These are phyloP conservation scores for Oncorhynchus clarkii DNA, from an alignment of 2,113 vertebrate genomes.

Conservation along the genomic window DNA sequence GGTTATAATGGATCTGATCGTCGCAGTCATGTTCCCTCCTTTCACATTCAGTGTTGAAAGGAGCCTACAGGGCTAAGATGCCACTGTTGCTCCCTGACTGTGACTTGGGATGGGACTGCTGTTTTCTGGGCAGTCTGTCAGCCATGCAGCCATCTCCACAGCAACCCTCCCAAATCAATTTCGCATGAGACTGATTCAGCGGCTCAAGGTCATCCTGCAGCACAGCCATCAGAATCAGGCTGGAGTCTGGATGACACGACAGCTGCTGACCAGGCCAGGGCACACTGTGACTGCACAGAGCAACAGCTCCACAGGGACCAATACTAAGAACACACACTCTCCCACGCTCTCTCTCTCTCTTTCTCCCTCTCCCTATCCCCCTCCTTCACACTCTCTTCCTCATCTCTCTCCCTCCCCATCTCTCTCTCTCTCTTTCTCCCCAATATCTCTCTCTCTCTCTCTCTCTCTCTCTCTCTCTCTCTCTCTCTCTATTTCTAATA, in stretches of 20 bases:
- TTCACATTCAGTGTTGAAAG: too few species aligned
- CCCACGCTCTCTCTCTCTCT: not conserved
- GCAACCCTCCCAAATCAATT: conserved; percentile 26
- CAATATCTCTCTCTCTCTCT: too few species aligned
- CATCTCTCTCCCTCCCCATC: not conserved
- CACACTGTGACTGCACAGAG: conserved; percentile 1
- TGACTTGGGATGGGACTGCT: conserved; percentile 2
- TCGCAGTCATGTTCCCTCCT: too few species aligned
- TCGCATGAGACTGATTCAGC: conserved; percentile 18
- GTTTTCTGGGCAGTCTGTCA: conserved; percentile 2
- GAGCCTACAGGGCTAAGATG: conserved; percentile 17
- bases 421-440: too few species aligned
- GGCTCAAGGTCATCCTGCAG: conserved; percentile 37
- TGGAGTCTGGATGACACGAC: not conserved
- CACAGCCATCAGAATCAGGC: not conserved
- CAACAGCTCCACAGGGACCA: not conserved
- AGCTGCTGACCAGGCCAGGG: conserved; percentile 22
- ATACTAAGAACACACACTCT: not conserved
- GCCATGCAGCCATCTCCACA: conserved; percentile 2
- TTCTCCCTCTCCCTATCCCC: too few species aligned
- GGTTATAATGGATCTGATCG: too few species aligned
- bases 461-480: too few species aligned
- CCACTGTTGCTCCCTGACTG: conserved; percentile 1
- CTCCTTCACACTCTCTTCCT: too few species aligned
- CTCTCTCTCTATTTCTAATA: too few species aligned